Evolutionary conservation across 2,888 invertebrate genomes (phyloP), one percentile per base, ranked within the genome.

Genomic region (Periphyllus acericola): DNA sequence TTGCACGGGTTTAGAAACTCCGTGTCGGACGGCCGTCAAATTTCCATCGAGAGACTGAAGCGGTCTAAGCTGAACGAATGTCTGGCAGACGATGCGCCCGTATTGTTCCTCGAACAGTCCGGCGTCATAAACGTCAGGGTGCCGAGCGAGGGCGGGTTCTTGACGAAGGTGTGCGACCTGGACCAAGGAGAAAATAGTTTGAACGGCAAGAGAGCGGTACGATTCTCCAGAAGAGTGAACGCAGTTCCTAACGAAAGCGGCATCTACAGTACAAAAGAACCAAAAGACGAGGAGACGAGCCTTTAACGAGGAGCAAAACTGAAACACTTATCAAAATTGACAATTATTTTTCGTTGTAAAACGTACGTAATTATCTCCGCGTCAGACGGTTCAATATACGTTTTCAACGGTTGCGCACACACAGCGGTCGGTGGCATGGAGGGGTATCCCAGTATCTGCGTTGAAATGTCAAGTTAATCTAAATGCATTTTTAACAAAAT

Each of bases 1-100:
- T 81, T 87, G 34, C 87, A 87, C n/a, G 87, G 87, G 4, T 87
- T 87, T 46, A 9, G 81, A n/a, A 87, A 87, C 71, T 80, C 87
- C 80, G 87, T 87, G 4, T 87, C 87, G 40, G 87, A 87, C 46
- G 87, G 46, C 6, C 80, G 71, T 68, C 72, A 74, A 32, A 87
- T 74, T 11, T 46, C 74, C 0, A 19, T 81, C 9, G 79, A 79
- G 52, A 46, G 46, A 68, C 68, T 78, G 76, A 78, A n/a, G 29
- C 68, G 84, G 11, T 34, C 68, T 6, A 55, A n/a, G 3, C 29
- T 29, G 3, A 81, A 66, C 40, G 81, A 87, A n/a, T n/a, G 74
- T 66, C 36, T 87, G n/a, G 9, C 74, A 4, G 80, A 81, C 29
- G 87, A 87, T 11, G n/a, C 87, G 21, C 87, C 87, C 40, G 87